Conservation (phyloP, 2,797 vertebrate species). For the Erpetoichthys calabaricus region DNA sequence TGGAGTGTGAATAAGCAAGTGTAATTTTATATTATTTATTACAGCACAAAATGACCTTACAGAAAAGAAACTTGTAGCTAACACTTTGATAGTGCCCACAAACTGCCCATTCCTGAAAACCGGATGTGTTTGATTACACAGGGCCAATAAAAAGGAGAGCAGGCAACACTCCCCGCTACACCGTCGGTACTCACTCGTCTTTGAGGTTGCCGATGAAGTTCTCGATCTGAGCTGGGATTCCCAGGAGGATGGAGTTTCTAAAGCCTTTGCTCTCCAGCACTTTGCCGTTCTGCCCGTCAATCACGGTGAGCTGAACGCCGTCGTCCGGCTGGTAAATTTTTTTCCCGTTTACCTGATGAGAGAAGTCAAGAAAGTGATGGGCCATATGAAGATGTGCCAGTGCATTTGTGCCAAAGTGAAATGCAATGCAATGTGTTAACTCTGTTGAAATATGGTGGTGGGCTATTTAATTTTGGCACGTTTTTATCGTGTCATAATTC, state of each 20-base stretch:
- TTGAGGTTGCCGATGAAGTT: conserved; percentile 62
- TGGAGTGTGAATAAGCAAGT: no score
- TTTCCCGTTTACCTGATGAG: conserved; percentile 61
- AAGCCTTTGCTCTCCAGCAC: conserved; percentile 58
- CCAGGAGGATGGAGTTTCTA: conserved; percentile 65
- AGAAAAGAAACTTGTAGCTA: neutral
- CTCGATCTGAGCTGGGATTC: conserved; percentile 73
- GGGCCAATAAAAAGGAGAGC: no score
- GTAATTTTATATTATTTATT: neutral
- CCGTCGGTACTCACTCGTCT: conserved; percentile 59
- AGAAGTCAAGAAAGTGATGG: neutral
- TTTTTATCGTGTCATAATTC: no score
- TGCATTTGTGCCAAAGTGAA: no score
- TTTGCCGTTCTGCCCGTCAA: conserved; percentile 62
- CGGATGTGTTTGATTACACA: no score
- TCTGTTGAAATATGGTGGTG: no score
- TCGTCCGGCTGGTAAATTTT: conserved; percentile 68
- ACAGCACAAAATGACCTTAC: neutral
- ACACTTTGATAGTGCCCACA: no score
- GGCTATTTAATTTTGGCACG: no score
- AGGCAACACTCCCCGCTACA: neutral
- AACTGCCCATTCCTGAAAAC: no score
- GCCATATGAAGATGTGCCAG: no score
- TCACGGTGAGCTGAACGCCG: conserved; percentile 68
- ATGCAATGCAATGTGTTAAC: no score